phyloP scores from a whole-genome alignment of 2,888 invertebrate species.

The Gisinianus flammeolus region DNA sequence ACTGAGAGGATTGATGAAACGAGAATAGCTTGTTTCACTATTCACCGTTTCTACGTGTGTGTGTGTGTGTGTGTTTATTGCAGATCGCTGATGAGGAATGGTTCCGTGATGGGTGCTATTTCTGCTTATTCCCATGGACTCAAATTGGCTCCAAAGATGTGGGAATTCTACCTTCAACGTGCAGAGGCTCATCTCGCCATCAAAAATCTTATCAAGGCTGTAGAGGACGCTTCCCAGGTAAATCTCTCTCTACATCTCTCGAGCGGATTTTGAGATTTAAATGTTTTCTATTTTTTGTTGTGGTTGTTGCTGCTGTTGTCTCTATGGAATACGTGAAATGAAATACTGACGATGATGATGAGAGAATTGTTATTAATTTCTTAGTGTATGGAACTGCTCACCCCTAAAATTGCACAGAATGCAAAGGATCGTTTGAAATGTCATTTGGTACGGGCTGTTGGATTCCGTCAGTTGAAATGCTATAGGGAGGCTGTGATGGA shows the following conservation, averaged over 20 bases:
- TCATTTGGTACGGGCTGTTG: conserved; percentile 76
- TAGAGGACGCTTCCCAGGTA: conserved; percentile 68
- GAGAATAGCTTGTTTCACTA: neutral
- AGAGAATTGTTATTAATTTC: too few species aligned
- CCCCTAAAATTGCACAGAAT: conserved; percentile 75
- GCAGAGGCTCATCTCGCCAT: conserved; percentile 79
- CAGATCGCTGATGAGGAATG: conserved; percentile 74
- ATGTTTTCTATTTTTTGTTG: too few species aligned
- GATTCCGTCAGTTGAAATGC: conserved; percentile 73
- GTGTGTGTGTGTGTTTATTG: conserved; percentile 44
- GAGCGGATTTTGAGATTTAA: too few species aligned
- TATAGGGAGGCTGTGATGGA: conserved; percentile 75
- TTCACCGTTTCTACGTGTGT: too few species aligned
- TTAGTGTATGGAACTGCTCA: conserved; percentile 77
- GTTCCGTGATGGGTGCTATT: conserved; percentile 79
- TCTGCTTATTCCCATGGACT: conserved; percentile 83
- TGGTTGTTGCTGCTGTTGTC: too few species aligned
- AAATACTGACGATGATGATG: too few species aligned
- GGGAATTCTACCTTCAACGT: conserved; percentile 76
- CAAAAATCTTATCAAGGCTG: conserved; percentile 75
- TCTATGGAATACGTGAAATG: too few species aligned
- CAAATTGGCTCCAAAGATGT: conserved; percentile 73
- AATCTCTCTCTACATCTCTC: neutral
- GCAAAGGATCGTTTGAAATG: conserved; percentile 74
- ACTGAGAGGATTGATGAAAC: neutral